These are phyloP conservation scores for Colius striatus DNA, from an alignment of 2,113 vertebrate species.

Conservation along the genomic window DNA sequence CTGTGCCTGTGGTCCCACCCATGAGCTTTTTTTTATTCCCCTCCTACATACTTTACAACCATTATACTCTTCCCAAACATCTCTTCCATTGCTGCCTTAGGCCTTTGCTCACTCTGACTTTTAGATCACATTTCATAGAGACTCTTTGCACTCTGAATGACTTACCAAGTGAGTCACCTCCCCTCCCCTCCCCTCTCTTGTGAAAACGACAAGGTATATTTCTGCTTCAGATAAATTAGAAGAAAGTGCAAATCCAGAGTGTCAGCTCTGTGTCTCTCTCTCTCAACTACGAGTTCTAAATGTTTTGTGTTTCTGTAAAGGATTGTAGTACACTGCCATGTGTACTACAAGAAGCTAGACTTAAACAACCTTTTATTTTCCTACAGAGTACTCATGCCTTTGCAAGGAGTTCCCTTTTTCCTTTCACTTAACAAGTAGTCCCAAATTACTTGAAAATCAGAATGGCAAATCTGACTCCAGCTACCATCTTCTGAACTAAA, in stretches of 20 bases:
- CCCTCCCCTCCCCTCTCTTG: neutral
- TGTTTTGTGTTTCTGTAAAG: neutral
- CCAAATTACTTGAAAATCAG: conserved; percentile 34
- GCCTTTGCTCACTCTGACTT: neutral
- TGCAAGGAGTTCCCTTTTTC: neutral
- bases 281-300: neutral
- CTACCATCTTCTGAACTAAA: neutral
- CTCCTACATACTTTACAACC: neutral
- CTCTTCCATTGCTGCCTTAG: neutral
- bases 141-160: neutral
- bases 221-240: neutral
- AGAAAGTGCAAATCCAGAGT: neutral
- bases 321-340: neutral
- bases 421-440: neutral
- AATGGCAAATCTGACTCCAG: conserved; percentile 27
- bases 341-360: neutral
- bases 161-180: neutral
- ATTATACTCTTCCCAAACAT: neutral
- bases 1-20: neutral
- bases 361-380: neutral
- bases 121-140: neutral
- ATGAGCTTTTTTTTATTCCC: neutral
- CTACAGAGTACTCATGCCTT: neutral
- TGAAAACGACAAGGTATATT: neutral
- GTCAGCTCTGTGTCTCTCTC: neutral